Conservation (phyloP, 2,888 invertebrate species). For the Girardia tigrina region DNA sequence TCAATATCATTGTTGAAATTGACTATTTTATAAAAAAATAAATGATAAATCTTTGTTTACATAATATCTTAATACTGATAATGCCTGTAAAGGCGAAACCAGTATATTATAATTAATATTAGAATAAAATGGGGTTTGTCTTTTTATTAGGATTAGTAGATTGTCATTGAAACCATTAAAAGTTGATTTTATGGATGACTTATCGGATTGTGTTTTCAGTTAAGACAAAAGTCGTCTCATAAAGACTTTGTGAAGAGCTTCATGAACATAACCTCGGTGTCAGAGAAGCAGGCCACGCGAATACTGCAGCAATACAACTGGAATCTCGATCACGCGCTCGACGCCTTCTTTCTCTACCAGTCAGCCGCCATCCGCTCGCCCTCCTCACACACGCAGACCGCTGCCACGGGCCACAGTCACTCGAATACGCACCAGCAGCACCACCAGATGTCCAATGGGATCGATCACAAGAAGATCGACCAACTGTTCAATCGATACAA, state of each 20-base stretch:
- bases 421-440: slow-evolving; percentile 5
- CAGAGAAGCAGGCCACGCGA: slow-evolving; percentile 25
- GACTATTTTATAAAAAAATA: too few species aligned
- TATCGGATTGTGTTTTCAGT: too few species aligned
- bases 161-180: too few species aligned
- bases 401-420: background rate
- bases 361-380: background rate
- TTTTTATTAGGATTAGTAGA: too few species aligned
- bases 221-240: slow-evolving; percentile 23
- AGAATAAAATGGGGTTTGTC: too few species aligned
- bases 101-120: too few species aligned
- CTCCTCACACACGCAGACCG: too few species aligned
- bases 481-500: background rate
- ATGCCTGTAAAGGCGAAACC: too few species aligned
- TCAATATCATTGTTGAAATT: too few species aligned
- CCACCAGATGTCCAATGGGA: slow-evolving; percentile 13
- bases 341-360: slow-evolving; percentile 28
- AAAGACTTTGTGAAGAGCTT: slow-evolving; percentile 11
- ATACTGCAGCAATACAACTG: slow-evolving; percentile 29
- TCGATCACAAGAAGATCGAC: slow-evolving; percentile 5
- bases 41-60: too few species aligned
- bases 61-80: too few species aligned
- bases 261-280: slow-evolving; percentile 12
- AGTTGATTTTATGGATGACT: too few species aligned
- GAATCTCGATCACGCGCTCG: slow-evolving; percentile 30